phyloP scores from a whole-genome alignment of 30 jellyfish, hydroid and myxozoan genomes.

The Euphysa ruthae region DNA sequence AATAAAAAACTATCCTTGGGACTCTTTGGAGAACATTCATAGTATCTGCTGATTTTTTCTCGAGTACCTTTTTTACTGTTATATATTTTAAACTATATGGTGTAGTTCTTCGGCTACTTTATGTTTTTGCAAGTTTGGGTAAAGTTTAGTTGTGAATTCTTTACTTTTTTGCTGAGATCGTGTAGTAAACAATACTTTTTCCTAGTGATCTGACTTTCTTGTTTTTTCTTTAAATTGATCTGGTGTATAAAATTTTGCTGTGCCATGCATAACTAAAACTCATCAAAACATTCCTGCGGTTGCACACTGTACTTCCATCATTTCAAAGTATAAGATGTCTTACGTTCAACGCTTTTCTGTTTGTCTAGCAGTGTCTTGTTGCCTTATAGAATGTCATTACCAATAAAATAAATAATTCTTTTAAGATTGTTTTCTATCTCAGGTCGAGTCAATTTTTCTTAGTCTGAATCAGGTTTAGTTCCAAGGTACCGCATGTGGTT shows the following conservation, averaged over 20 bases:
- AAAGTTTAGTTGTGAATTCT: neutral
- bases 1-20: neutral
- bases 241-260: too few relatives aligned
- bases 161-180: neutral
- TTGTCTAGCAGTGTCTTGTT: too few relatives aligned
- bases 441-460: neutral
- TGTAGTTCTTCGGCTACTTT: neutral
- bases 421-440: neutral
- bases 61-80: neutral
- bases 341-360: too few relatives aligned
- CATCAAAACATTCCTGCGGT: too few relatives aligned
- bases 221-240: too few relatives aligned
- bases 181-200: neutral
- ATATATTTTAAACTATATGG: neutral
- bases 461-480: neutral
- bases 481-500: neutral
- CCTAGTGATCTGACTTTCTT: neutral
- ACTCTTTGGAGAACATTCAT: neutral
- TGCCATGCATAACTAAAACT: too few relatives aligned
- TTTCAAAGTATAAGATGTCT: too few relatives aligned
- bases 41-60: neutral
- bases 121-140: neutral
- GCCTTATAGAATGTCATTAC: too few relatives aligned
- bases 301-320: too few relatives aligned
- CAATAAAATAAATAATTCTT: too few relatives aligned